Evolutionary conservation across 1,140 invertebrate species (phyloP), one percentile per base, ranked within the genome.

Genomic region (Periplaneta americana): DNA sequence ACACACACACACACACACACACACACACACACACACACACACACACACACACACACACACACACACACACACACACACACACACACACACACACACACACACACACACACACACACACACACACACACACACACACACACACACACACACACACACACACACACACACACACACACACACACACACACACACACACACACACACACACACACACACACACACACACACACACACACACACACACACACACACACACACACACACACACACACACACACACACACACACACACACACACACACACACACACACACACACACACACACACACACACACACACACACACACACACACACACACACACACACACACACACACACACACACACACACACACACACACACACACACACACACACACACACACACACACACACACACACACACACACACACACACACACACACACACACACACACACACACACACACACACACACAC

Each of bases 61-160:
- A 80, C 80, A 80, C 80, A 80, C 80, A 80, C 80, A 80, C 80
- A 80, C 80, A 80, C 80, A 80, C 80, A 80, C 80, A 80, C 80
- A 80, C 80, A 80, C 80, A 80, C 80, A 80, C 80, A 80, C 74
- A 87, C 83, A 85, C 88, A 89, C 18, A 88, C 87, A 82, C 81
- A 81, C 80, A 81, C 80, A 81, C 80, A 80, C 80, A 81, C 80
- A 80, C 80, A 81, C 80, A 80, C 80, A 81, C 80, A 80, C 77
- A 80, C 80, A 81, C 80, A 81, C 80, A 80, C 80, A 81, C 80
- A 80, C 80, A 81, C 80, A 81, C 80, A 81, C 80, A 81, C 80
- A 81, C 80, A 81, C 80, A 81, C 80, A 81, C 80, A 81, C 80
- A 81, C 80, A 81, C 80, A 81, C 80, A 81, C 80, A 81, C 80